phyloP scores from a whole-genome alignment of 2,113 vertebrate genomes.

The Columbina picui region DNA sequence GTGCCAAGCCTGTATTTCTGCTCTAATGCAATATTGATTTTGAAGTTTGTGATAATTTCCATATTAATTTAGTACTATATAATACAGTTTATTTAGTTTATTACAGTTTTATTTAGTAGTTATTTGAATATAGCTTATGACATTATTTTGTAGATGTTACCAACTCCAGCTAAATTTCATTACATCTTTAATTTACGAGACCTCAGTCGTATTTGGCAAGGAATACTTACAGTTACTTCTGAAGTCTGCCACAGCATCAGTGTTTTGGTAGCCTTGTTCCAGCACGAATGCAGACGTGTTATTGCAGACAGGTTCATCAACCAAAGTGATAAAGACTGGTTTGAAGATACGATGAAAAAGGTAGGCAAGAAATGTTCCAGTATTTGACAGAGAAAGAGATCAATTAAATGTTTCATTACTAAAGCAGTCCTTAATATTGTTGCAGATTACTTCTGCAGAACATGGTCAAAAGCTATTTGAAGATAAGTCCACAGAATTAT shows the following conservation, averaged over 20 bases:
- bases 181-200: constrained; percentile 89
- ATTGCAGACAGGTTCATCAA: constrained; percentile 83
- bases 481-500: constrained; percentile 64
- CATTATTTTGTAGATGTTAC: constrained; percentile 81
- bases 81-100: no score
- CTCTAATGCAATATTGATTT: background rate
- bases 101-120: background rate
- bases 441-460: constrained; percentile 77
- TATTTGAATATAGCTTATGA: background rate
- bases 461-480: constrained; percentile 71
- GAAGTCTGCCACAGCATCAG: constrained; percentile 77
- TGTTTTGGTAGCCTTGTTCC: constrained; percentile 80
- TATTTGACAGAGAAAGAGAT: background rate
- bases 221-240: constrained; percentile 77
- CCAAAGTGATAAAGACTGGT: constrained; percentile 76
- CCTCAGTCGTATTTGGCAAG: constrained; percentile 88
- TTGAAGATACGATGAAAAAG: constrained; percentile 74
- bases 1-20: background rate
- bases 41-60: background rate
- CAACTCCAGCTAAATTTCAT: constrained; percentile 88
- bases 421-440: background rate
- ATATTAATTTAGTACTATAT: background rate
- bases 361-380: constrained; percentile 24
- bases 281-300: constrained; percentile 83
- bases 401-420: background rate